phyloP scores from a whole-genome alignment of 2,888 invertebrate species.

The Eupeodes luniger region DNA sequence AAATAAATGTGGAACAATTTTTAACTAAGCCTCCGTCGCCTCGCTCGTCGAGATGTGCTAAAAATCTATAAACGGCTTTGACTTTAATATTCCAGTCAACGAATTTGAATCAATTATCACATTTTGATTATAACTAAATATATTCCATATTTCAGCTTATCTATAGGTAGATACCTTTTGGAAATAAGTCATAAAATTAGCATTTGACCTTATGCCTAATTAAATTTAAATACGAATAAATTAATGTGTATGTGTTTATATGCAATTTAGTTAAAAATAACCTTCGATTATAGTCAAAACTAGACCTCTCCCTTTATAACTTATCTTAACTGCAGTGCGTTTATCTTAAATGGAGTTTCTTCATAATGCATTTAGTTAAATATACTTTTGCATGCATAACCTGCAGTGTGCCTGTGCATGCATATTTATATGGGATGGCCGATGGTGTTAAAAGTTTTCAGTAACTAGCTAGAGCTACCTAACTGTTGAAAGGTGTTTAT shows the following conservation, averaged over 20 bases:
- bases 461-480: not conserved
- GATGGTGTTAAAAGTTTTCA: not conserved
- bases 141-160: not conserved
- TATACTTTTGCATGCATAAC: not conserved
- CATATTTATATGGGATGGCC: too few species aligned
- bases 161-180: not conserved
- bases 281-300: not conserved
- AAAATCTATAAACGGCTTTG: too few species aligned
- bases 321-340: not conserved
- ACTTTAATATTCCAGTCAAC: too few species aligned
- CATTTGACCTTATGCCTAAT: not conserved
- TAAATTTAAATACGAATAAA: not conserved
- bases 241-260: not conserved
- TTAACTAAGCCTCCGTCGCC: too few species aligned
- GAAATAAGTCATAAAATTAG: not conserved
- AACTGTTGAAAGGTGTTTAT: not conserved
- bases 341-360: not conserved
- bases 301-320: not conserved
- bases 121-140: not conserved
- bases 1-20: too few species aligned
- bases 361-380: too few species aligned
- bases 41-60: too few species aligned
- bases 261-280: constrained; percentile 1
- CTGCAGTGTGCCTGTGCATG: too few species aligned
- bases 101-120: not conserved